Evolutionary conservation across 2,888 invertebrate species (phyloP).

Genomic region (Drosophila borealis): DNA sequence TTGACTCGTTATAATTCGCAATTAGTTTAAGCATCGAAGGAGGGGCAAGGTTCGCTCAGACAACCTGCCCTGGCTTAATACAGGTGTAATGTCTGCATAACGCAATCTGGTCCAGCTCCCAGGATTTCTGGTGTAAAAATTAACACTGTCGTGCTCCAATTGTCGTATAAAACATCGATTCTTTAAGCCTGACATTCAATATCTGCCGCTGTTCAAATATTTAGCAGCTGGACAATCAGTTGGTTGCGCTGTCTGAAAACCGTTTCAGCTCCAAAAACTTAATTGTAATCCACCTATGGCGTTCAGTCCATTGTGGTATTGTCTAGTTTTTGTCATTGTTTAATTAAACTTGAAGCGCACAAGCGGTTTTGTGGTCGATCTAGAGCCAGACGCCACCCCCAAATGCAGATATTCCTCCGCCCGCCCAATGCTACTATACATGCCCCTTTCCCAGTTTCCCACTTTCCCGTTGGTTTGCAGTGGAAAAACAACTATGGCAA

Average conservation of each 20-base stretch:
- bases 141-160: no score
- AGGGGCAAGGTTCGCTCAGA: no score
- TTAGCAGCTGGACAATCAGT: constrained; percentile 27
- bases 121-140: no score
- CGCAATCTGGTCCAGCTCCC: no score
- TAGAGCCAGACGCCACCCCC: constrained; percentile 14
- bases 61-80: no score
- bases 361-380: constrained; percentile 70
- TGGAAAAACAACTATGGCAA: constrained; percentile 54
- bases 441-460: background rate
- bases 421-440: background rate
- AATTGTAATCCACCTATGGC: constrained; percentile 43
- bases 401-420: constrained; percentile 1
- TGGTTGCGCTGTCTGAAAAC: constrained; percentile 6
- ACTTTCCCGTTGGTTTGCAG: constrained; percentile 38
- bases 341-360: constrained; percentile 76
- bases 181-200: background rate
- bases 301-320: constrained; percentile 43
- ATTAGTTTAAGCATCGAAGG: background rate
- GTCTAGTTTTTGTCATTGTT: constrained; percentile 72
- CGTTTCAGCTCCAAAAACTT: constrained; percentile 24
- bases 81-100: no score
- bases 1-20: background rate
- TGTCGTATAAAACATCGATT: background rate
- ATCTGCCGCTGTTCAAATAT: constrained; percentile 3